Conservation (phyloP, 2,113 vertebrate species). For the Pollimyrus isidori region DNA sequence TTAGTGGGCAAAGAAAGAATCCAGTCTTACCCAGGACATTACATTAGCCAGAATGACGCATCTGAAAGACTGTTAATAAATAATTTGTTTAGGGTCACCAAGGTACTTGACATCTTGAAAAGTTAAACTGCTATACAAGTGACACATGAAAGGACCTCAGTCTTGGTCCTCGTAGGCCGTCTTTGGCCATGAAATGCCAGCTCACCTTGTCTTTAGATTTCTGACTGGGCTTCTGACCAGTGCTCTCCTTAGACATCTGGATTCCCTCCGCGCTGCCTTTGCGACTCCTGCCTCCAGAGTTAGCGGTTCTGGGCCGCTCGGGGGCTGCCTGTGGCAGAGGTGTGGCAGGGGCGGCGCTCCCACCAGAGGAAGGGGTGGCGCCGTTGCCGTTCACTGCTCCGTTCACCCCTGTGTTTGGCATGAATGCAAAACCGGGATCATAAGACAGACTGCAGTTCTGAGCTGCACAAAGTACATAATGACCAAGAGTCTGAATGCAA, state of each 20-base stretch:
- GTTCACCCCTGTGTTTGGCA: constrained; percentile 63
- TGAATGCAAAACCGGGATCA: constrained; percentile 15
- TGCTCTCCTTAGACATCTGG: constrained; percentile 51
- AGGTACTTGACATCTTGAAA: background rate
- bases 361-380: constrained; percentile 54
- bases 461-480: background rate
- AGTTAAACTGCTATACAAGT: background rate
- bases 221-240: constrained; percentile 42
- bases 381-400: constrained; percentile 73
- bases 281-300: constrained; percentile 50
- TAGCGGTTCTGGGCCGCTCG: constrained; percentile 57
- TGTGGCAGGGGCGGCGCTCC: constrained; percentile 59
- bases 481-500: background rate
- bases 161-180: background rate
- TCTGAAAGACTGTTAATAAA: background rate
- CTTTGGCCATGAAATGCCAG: background rate
- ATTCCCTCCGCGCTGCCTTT: constrained; percentile 58
- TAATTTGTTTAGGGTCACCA: background rate
- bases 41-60: background rate
- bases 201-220: constrained; percentile 81
- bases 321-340: constrained; percentile 55
- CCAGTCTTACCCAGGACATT: background rate
- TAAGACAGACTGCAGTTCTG: background rate
- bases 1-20: background rate
- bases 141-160: background rate